A percentile compares a stretch with the other conserved stretches of the same genome.
phyloP scores from a whole-genome alignment of 2,113 vertebrate genomes.

The Trogon melanurus region DNA sequence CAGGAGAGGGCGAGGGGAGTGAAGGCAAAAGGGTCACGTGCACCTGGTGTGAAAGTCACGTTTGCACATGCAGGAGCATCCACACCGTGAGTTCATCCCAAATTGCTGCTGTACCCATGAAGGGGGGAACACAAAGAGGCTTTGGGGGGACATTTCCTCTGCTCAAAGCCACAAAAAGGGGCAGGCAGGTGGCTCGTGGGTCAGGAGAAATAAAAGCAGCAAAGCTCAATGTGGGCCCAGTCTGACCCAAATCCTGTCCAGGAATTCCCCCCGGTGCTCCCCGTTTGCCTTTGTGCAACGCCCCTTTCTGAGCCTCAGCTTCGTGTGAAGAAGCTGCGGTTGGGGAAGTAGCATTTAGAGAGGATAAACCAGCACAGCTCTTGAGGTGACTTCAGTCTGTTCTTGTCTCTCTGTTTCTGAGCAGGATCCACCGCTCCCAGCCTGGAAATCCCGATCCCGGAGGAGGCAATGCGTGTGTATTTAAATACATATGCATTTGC shows the following conservation, averaged over 20 bases:
- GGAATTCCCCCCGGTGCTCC: neutral
- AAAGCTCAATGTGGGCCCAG: neutral
- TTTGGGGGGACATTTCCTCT: neutral
- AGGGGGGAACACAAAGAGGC: neutral
- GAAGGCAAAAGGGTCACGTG: neutral
- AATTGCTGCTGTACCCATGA: neutral
- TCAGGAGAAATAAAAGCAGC: neutral
- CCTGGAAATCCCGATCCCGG: constrained; percentile 59
- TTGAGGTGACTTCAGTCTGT: constrained; percentile 14
- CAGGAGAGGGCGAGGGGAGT: neutral
- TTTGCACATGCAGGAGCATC: neutral
- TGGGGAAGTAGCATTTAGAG: neutral
- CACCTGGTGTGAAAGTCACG: too few species aligned
- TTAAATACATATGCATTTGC: constrained; percentile 32
- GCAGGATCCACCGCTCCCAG: constrained; percentile 29
- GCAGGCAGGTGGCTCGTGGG: neutral
- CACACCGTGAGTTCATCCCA: neutral
- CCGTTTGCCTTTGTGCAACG: neutral
- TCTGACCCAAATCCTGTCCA: neutral
- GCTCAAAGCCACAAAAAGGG: neutral
- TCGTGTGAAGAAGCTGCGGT: fast-evolving
- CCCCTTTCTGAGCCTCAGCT: neutral
- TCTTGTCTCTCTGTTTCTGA: constrained; percentile 1
- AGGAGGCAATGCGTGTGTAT: constrained; percentile 47
- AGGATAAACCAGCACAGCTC: neutral